Percentiles rank a stretch among this genome's conserved stretches.
These are phyloP conservation scores for Andrena minutula DNA, from an alignment of 2,888 invertebrate genomes.

Conservation along the genomic window DNA sequence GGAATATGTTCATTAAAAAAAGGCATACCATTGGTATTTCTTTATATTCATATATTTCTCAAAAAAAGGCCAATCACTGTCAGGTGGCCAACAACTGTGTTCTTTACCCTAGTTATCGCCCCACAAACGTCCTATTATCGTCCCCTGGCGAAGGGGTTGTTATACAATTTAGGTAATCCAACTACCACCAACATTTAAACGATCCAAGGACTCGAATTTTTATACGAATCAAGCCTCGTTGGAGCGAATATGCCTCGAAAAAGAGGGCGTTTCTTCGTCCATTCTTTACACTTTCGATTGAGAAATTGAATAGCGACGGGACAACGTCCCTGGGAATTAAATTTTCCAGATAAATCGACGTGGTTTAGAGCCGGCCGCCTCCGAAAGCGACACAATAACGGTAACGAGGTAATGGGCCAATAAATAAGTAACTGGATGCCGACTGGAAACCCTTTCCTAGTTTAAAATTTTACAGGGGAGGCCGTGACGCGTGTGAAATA, in stretches of 20 bases:
- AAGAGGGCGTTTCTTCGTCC: too few relatives aligned
- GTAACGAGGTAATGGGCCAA: conserved; percentile 81
- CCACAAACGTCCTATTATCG: not conserved
- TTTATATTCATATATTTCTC: too few relatives aligned
- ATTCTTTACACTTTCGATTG: not conserved
- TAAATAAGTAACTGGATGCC: conserved; percentile 82
- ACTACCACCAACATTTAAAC: not conserved
- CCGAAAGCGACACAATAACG: conserved; percentile 67
- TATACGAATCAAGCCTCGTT: not conserved
- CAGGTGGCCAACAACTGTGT: too few relatives aligned
- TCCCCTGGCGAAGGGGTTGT: not conserved
- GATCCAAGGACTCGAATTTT: not conserved
- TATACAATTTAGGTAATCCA: not conserved
- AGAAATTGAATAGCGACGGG: not conserved
- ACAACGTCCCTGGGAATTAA: conserved; percentile 24
- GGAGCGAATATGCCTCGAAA: too few relatives aligned
- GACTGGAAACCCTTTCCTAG: conserved; percentile 74
- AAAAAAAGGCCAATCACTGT: too few relatives aligned
- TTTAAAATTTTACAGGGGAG: conserved; percentile 78
- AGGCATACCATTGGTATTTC: too few relatives aligned
- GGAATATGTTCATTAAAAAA: too few relatives aligned
- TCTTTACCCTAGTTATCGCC: not conserved
- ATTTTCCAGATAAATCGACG: conserved; percentile 11
- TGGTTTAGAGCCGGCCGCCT: not conserved
- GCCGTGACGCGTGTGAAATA: conserved; percentile 68